Evolutionary conservation across 1,140 invertebrate species (phyloP).

Genomic region (Homalodisca vitripennis): DNA sequence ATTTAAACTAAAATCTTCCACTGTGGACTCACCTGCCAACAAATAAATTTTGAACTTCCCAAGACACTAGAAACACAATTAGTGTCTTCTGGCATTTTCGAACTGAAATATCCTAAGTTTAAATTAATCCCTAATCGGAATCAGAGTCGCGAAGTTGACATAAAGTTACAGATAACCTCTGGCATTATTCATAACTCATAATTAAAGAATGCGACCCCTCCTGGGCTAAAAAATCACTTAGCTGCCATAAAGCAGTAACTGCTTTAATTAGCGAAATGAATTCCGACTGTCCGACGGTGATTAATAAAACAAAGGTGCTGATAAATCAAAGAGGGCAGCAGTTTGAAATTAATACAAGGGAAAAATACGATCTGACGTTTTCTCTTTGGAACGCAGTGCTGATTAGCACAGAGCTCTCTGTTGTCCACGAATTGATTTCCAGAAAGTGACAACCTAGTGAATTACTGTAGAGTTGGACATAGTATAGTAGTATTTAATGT

Average conservation of each 20-base stretch:
- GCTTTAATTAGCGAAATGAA: slow-evolving; percentile 24
- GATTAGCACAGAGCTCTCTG: no score
- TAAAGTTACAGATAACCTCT: neutral
- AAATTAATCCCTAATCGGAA: neutral
- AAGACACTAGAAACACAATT: no score
- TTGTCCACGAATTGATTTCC: no score
- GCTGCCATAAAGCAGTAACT: slow-evolving; percentile 11
- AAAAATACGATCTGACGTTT: neutral
- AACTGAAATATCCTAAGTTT: neutral
- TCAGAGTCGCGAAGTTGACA: neutral
- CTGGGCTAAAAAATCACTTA: slow-evolving; percentile 7
- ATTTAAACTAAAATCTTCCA: no score
- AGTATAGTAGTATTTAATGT: no score
- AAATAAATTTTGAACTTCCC: no score
- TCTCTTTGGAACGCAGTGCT: no score
- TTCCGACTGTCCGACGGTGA: slow-evolving; percentile 24
- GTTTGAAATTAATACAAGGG: slow-evolving; percentile 6
- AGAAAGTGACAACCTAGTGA: no score
- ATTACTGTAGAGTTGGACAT: no score
- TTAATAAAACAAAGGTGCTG: slow-evolving; percentile 26
- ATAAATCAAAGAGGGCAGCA: slow-evolving; percentile 24
- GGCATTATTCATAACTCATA: neutral
- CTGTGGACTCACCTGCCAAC: no score
- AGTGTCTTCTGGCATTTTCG: no score
- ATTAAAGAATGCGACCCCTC: slow-evolving; percentile 6